Evolutionary conservation across 2,888 invertebrate species (phyloP), one percentile per base, ranked within the genome.

Genomic region (Eristalinus sepulchralis): DNA sequence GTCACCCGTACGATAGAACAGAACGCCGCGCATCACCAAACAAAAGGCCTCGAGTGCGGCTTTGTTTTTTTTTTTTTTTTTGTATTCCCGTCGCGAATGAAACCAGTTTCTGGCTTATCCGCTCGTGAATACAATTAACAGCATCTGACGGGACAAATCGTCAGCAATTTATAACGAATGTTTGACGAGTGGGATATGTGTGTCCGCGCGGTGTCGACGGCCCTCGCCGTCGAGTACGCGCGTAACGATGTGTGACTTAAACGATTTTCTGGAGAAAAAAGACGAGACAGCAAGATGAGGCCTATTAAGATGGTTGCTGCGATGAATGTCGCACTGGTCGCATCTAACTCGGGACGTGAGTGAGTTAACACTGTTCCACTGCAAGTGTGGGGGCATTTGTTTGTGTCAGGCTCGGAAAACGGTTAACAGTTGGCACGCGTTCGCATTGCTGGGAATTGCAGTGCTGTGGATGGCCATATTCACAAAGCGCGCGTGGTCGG

Each of bases 71-170:
- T n/a, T n/a, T n/a, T n/a, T n/a, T n/a, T n/a, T n/a, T n/a, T 47
- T 47, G 53, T 33, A 47, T 24, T 11, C 24, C 22, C 27, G 63
- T 20, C 60, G 67, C 55, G 27, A 60, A 66, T 62, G 76, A 57
- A 84, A 84, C 83, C 75, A 70, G 83, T 84, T 83, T 36, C 34
- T 10, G 55, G 60, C 64, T 67, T 55, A 81, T 75, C 75, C 47
- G 81, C 34, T 55, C 59, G 22, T 80, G 84, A 80, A 77, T 82
- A 82, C 77, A 85, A 81, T 85, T 70, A 70, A 77, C 77, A 72
- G 67, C 77, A 73, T 70, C 81, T 57, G 76, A 79, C 64, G 81
- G 81, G 84, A 84, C 84, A 84, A 84, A 81, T 85, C 72, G 85
- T 77, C 85, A 73, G 82, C 63, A 77, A 85, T 85, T 82, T 81